These are phyloP conservation scores for Meles meles DNA, from an alignment of 2,113 vertebrate species.

Conservation along the genomic window DNA sequence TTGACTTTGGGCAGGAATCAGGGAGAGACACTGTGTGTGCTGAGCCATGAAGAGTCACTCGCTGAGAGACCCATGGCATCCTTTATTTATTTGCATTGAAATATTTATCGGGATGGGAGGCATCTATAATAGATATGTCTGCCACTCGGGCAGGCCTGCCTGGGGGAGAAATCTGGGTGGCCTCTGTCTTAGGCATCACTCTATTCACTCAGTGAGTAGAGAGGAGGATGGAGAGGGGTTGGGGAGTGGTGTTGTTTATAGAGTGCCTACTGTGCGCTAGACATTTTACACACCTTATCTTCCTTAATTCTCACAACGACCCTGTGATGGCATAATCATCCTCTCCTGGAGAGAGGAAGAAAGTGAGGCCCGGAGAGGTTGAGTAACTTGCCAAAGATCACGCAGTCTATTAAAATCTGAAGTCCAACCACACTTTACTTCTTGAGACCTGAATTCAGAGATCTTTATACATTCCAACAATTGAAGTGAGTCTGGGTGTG, in stretches of 20 bases:
- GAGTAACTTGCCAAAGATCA: background rate
- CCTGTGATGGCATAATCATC: background rate
- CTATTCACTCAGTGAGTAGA: background rate
- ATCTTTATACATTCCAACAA: background rate
- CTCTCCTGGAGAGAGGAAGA: background rate
- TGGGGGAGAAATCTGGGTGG: conserved; percentile 81
- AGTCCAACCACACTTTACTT: background rate
- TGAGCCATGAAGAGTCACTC: conserved; percentile 92
- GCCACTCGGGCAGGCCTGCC: conserved; percentile 85
- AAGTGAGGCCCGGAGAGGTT: background rate
- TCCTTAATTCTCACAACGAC: background rate
- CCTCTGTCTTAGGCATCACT: background rate
- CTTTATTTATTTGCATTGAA: conserved; percentile 99
- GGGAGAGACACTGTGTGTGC: conserved; percentile 88
- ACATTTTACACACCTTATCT: background rate
- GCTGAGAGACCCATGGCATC: conserved; percentile 91
- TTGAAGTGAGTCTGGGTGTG: background rate
- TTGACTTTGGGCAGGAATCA: conserved; percentile 82
- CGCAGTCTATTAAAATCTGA: background rate
- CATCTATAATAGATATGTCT: conserved; percentile 96
- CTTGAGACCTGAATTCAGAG: background rate
- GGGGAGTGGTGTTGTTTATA: background rate
- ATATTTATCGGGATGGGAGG: conserved; percentile 97
- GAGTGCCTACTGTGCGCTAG: background rate
- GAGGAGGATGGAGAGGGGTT: fast-evolving